Conservation (phyloP, 2,113 vertebrate genomes). For the Plecturocebus donacophilus region DNA sequence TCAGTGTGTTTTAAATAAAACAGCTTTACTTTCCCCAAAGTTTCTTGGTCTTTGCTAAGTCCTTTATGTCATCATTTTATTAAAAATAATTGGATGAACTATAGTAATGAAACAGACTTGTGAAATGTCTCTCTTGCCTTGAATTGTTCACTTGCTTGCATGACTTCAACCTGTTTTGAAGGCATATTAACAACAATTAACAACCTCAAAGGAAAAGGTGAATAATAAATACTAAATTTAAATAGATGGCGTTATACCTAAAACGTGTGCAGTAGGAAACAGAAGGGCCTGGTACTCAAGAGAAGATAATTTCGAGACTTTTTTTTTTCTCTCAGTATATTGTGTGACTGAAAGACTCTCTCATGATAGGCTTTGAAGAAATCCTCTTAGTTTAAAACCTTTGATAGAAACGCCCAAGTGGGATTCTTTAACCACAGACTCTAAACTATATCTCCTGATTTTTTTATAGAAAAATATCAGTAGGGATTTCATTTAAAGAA, state of each 20-base stretch:
- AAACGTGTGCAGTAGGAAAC: conserved; percentile 1
- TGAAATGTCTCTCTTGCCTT: conserved; percentile 7
- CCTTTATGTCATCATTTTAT: conserved; percentile 26
- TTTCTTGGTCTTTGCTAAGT: background rate
- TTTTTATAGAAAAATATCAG: conserved; percentile 70
- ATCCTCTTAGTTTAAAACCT: conserved; percentile 78
- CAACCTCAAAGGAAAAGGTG: conserved; percentile 52
- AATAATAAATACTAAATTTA: conserved; percentile 68
- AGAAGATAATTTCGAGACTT: conserved; percentile 47
- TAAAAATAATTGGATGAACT: conserved; percentile 34
- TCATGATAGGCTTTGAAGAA: conserved; percentile 53
- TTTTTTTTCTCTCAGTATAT: conserved; percentile 37
- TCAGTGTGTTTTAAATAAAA: background rate
- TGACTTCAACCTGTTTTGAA: conserved; percentile 53
- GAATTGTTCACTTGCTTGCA: conserved; percentile 39
- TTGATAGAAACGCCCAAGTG: conserved; percentile 46
- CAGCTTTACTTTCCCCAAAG: background rate
- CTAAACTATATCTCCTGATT: conserved; percentile 41
- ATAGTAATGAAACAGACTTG: background rate
- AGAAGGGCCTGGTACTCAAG: background rate
- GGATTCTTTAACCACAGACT: conserved; percentile 51
- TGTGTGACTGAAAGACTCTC: conserved; percentile 50
- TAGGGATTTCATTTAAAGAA: conserved; percentile 60
- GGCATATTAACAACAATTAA: conserved; percentile 66
- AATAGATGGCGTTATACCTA: conserved; percentile 37